phyloP scores from a whole-genome alignment of 2,888 invertebrate genomes.

The Dastarcus helophoroides region DNA sequence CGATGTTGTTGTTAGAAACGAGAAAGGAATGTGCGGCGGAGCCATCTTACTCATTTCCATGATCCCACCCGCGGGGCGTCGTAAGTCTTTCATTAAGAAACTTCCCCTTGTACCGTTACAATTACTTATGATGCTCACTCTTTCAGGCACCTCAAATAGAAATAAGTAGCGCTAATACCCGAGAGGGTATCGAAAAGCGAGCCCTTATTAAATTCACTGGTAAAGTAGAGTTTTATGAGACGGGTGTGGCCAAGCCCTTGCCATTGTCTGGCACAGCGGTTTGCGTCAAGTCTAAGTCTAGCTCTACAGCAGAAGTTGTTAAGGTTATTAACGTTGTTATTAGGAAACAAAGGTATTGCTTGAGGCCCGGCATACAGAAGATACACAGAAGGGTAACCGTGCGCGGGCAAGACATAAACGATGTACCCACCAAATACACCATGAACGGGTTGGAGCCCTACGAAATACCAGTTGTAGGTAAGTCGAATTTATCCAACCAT shows the following conservation, averaged over 20 bases:
- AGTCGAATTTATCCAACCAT: constrained; percentile 27
- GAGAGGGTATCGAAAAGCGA: constrained; percentile 45
- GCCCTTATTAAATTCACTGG: constrained; percentile 50
- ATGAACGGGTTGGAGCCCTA: constrained; percentile 53
- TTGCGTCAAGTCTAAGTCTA: constrained; percentile 39
- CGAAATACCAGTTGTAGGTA: constrained; percentile 61
- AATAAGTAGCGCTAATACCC: constrained; percentile 32
- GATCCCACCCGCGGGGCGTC: constrained; percentile 21
- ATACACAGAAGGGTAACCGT: constrained; percentile 52
- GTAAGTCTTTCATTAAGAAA: constrained; percentile 31
- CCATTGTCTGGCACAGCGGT: constrained; percentile 49
- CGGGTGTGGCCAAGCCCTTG: constrained; percentile 47
- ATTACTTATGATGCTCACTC: constrained; percentile 32
- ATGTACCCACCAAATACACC: constrained; percentile 55
- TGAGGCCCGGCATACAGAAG: constrained; percentile 53
- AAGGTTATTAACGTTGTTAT: constrained; percentile 49
- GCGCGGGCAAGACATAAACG: constrained; percentile 48
- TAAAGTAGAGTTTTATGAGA: constrained; percentile 59
- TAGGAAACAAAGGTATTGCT: constrained; percentile 41
- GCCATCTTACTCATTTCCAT: constrained; percentile 12
- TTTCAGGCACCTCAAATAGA: constrained; percentile 43
- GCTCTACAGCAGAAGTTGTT: constrained; percentile 41
- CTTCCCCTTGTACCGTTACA: constrained; percentile 11
- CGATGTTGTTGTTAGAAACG: constrained; percentile 18
- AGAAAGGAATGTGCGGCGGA: constrained; percentile 10